Evolutionary conservation across 2,888 invertebrate species (phyloP).

Genomic region (Muscina levida): DNA sequence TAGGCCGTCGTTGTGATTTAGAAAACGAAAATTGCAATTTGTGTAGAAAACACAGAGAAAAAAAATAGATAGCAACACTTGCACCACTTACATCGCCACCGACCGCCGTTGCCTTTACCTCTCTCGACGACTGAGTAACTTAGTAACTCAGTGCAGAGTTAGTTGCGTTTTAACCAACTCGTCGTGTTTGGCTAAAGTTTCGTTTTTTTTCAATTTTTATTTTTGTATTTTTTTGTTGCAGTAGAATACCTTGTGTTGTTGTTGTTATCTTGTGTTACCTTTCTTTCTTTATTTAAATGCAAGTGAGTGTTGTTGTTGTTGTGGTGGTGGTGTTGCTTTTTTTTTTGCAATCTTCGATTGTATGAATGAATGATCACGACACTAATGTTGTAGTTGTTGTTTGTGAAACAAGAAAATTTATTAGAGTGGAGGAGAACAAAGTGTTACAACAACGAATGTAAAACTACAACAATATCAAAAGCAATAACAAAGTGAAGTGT

Average conservation of each 20-base stretch:
- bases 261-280: slow-evolving; percentile 14
- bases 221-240: background rate
- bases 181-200: no score
- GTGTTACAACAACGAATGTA: background rate
- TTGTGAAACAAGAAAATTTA: background rate
- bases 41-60: no score
- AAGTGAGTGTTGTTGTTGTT: slow-evolving; percentile 31
- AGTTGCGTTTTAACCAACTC: slow-evolving; percentile 1
- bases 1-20: slow-evolving; percentile 46
- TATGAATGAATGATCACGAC: slow-evolving; percentile 24
- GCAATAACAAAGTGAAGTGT: slow-evolving; percentile 2
- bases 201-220: no score
- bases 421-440: background rate
- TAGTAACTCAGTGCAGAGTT: slow-evolving; percentile 23
- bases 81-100: slow-evolving; percentile 2
- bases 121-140: no score
- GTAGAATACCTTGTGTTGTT: background rate
- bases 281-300: slow-evolving; percentile 9
- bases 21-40: slow-evolving; percentile 54
- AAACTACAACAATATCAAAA: slow-evolving; percentile 1
- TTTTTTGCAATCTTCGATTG: slow-evolving; percentile 14
- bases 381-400: no score
- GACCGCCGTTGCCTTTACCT: background rate
- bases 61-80: no score
- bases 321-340: slow-evolving; percentile 21